phyloP scores from a whole-genome alignment of 2,797 vertebrate species.

The Nannoperca obscura region DNA sequence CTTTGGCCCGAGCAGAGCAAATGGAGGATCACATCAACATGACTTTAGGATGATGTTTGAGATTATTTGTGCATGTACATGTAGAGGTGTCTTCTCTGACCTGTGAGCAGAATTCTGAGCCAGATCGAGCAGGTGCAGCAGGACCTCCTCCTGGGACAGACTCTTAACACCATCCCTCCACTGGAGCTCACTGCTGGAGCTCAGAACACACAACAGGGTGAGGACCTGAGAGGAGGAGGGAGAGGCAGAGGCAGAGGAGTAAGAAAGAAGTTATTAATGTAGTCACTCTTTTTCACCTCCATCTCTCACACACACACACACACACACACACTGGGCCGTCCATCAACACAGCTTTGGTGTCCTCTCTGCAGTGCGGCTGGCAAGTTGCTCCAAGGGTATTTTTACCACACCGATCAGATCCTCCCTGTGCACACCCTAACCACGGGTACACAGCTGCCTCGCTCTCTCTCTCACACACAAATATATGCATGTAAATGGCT shows the following conservation, averaged over 20 bases:
- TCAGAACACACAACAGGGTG: constrained; percentile 84
- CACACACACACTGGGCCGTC: constrained; percentile 37
- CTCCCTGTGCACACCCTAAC: constrained; percentile 72
- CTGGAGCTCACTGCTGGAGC: constrained; percentile 78
- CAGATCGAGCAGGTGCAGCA: constrained; percentile 86
- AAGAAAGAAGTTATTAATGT: constrained; percentile 15
- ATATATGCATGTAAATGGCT: constrained; percentile 3
- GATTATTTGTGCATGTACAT: background rate
- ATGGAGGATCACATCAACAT: background rate
- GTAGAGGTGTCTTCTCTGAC: constrained; percentile 74
- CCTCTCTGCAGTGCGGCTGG: constrained; percentile 64
- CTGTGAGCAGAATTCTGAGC: constrained; percentile 84
- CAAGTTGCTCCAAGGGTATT: constrained; percentile 64
- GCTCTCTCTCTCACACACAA: constrained; percentile 25
- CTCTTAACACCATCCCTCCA: constrained; percentile 78
- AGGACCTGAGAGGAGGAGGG: constrained; percentile 84
- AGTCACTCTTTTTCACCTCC: constrained; percentile 15
- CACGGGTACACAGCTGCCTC: constrained; percentile 68
- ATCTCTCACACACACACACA: background rate
- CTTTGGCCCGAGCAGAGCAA: constrained; percentile 7
- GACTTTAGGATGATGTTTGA: background rate
- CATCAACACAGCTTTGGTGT: constrained; percentile 75
- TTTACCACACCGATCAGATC: constrained; percentile 71
- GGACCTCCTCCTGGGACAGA: constrained; percentile 84
- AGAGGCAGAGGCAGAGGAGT: constrained; percentile 15